Conservation (phyloP, 1,140 invertebrate genomes). For the Macrobrachium nipponense region DNA sequence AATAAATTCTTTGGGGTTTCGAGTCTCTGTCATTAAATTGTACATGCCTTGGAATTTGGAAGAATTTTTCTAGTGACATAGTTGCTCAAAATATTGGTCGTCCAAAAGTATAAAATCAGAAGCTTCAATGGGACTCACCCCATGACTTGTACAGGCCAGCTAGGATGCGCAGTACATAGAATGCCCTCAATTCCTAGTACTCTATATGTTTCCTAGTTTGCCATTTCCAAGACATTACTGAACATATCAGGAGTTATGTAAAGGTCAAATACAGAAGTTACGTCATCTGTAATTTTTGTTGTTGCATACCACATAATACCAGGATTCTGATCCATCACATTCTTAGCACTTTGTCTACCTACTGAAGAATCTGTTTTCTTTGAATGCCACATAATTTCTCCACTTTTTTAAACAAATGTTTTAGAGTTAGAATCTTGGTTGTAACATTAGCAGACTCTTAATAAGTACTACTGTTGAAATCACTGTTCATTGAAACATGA, state of each 20-base stretch:
- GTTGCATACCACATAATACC: neutral
- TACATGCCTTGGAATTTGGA: neutral
- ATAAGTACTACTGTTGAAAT: too few species aligned
- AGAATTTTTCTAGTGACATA: neutral
- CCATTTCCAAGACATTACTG: neutral
- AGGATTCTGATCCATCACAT: conserved; percentile 17
- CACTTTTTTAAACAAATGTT: neutral
- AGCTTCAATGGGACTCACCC: neutral
- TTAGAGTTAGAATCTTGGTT: neutral
- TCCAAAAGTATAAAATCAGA: neutral
- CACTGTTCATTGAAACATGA: too few species aligned
- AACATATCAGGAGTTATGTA: neutral
- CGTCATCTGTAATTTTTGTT: neutral
- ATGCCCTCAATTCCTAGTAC: neutral
- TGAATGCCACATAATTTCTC: neutral
- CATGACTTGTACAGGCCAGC: neutral
- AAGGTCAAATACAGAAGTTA: conserved; percentile 2
- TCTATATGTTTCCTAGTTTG: neutral
- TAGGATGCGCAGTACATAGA: too few species aligned
- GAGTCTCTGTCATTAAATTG: neutral
- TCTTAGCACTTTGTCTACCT: neutral
- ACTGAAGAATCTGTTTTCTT: neutral
- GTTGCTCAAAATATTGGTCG: neutral
- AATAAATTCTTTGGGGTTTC: neutral
- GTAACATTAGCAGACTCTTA: neutral